phyloP scores from a whole-genome alignment of 2,797 vertebrate species.

The Liparis tanakae region DNA sequence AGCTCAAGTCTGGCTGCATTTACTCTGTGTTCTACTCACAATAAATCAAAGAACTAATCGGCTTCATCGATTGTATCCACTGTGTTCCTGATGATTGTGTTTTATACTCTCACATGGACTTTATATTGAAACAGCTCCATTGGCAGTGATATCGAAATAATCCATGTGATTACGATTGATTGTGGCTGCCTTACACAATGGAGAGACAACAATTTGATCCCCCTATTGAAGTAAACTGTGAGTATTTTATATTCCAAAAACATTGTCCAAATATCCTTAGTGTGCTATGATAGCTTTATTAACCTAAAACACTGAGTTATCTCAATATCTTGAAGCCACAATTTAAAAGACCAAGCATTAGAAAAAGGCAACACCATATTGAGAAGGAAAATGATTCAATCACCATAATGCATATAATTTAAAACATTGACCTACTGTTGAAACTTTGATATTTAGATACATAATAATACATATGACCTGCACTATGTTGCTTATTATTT shows the following conservation, averaged over 20 bases:
- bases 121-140: not conserved
- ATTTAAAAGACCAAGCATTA: not conserved
- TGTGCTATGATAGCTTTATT: not conserved
- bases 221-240: not conserved
- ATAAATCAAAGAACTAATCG: not conserved
- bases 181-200: too few relatives aligned
- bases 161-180: not conserved
- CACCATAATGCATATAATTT: not conserved
- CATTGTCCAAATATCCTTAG: not conserved
- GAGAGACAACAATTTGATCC: slow-evolving; percentile 9
- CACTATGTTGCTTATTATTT: not conserved
- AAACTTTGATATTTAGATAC: not conserved
- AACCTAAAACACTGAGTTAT: not conserved
- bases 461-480: not conserved
- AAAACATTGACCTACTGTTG: not conserved
- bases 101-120: slow-evolving; percentile 13
- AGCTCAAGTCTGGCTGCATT: not conserved
- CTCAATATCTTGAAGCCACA: not conserved
- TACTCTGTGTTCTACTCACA: too few relatives aligned
- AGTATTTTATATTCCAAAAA: not conserved
- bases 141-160: not conserved
- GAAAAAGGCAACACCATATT: not conserved
- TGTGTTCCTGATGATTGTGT: not conserved
- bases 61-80: not conserved
- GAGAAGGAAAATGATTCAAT: not conserved